Evolutionary conservation across 2,113 vertebrate genomes (phyloP).

Genomic region (Otis tarda): DNA sequence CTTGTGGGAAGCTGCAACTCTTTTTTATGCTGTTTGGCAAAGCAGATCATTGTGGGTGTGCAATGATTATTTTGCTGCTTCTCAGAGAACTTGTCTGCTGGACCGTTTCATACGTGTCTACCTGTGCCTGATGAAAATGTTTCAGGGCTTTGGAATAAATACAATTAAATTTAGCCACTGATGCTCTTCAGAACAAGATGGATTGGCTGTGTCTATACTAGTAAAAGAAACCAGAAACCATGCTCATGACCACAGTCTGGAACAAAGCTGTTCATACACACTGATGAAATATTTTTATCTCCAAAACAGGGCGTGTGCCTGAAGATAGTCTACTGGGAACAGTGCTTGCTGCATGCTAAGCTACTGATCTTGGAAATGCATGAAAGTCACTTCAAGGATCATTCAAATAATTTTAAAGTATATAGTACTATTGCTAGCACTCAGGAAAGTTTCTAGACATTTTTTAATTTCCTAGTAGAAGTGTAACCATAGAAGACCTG

Average conservation of each 20-base stretch:
- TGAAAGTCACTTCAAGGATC: background rate
- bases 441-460: background rate
- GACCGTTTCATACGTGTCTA: background rate
- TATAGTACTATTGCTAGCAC: background rate
- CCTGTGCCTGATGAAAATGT: background rate
- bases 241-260: background rate
- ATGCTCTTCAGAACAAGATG: background rate
- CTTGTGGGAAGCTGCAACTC: background rate
- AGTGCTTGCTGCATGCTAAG: background rate
- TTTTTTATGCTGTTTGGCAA: background rate
- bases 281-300: background rate
- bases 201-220: background rate
- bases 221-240: background rate
- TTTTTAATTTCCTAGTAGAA: background rate
- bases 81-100: background rate
- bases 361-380: background rate
- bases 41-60: background rate
- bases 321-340: background rate
- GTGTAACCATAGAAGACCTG: background rate
- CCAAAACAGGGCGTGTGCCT: background rate
- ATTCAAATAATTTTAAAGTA: background rate
- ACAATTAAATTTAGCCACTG: background rate
- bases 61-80: background rate
- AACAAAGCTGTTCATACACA: background rate
- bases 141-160: background rate